These are phyloP conservation scores for sheep (Ovis aries) DNA, from an alignment of 2,113 vertebrate species.

Conservation along the genomic window DNA sequence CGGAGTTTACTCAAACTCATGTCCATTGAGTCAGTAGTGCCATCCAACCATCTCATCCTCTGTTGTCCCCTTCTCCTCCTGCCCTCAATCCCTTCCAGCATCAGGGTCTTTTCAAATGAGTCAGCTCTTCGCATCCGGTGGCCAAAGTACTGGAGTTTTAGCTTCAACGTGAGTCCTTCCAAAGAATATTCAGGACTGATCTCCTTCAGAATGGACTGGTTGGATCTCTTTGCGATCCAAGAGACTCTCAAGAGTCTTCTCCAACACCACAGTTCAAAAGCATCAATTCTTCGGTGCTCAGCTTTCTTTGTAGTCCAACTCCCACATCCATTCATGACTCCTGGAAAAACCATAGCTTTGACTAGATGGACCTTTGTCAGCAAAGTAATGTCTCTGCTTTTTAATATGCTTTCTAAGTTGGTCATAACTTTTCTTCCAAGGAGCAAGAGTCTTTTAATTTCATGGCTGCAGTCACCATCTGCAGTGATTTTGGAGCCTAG, in stretches of 20 bases:
- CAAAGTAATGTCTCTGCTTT: neutral
- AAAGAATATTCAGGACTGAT: neutral
- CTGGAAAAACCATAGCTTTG: neutral
- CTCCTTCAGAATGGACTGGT: neutral
- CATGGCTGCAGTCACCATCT: neutral
- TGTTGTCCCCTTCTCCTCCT: neutral
- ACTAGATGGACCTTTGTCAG: neutral
- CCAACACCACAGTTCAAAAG: neutral
- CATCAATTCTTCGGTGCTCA: neutral
- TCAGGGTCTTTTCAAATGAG: neutral
- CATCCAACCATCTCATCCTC: neutral
- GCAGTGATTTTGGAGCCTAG: neutral
- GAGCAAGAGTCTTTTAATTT: neutral
- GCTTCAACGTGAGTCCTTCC: neutral
- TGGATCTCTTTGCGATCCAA: neutral
- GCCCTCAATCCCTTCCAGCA: neutral
- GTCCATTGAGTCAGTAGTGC: neutral
- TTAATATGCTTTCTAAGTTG: neutral
- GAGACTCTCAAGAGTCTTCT: neutral
- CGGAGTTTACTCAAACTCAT: neutral
- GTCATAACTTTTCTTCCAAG: neutral
- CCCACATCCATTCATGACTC: neutral
- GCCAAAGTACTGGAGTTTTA: neutral
- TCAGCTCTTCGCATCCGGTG: neutral
- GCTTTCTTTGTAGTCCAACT: neutral